Conservation (phyloP, 2,797 vertebrate genomes). For the Enteromius paludinosus region DNA sequence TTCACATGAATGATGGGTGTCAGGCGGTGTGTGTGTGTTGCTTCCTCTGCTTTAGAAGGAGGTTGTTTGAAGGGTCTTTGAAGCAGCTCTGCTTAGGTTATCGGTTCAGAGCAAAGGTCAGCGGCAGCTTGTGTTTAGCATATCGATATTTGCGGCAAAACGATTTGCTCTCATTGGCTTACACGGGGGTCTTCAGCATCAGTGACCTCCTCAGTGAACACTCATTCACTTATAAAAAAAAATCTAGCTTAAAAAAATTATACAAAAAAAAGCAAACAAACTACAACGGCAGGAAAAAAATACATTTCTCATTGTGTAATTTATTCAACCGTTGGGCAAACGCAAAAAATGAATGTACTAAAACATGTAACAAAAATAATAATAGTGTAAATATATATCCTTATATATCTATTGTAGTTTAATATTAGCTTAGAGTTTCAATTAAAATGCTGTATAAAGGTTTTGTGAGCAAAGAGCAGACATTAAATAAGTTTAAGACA, state of each 20-base stretch:
- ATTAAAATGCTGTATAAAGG: neutral
- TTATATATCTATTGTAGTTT: neutral
- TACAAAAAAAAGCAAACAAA: too few relatives aligned
- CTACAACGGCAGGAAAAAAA: too few relatives aligned
- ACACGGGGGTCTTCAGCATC: constrained; percentile 17
- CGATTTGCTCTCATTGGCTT: constrained; percentile 33
- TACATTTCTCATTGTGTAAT: neutral
- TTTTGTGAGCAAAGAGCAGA: neutral
- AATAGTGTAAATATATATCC: too few relatives aligned
- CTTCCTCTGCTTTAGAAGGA: constrained; percentile 22
- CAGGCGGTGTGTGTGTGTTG: constrained; percentile 19
- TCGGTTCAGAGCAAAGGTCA: constrained; percentile 20
- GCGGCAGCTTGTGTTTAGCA: constrained; percentile 37
- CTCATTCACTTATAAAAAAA: constrained; percentile 13
- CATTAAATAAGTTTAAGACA: neutral
- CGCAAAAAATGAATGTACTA: neutral
- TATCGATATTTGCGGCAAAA: constrained; percentile 45
- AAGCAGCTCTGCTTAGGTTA: constrained; percentile 37
- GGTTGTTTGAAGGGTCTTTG: constrained; percentile 25
- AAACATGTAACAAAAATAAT: too few relatives aligned
- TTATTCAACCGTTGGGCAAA: neutral
- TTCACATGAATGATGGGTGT: constrained; percentile 14
- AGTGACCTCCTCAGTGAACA: constrained; percentile 49
- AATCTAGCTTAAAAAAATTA: neutral
- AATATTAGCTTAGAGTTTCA: neutral